Evolutionary conservation across 2,888 invertebrate genomes (phyloP), one percentile per base, ranked within the genome.

Genomic region (Zhengitettix transpicula): DNA sequence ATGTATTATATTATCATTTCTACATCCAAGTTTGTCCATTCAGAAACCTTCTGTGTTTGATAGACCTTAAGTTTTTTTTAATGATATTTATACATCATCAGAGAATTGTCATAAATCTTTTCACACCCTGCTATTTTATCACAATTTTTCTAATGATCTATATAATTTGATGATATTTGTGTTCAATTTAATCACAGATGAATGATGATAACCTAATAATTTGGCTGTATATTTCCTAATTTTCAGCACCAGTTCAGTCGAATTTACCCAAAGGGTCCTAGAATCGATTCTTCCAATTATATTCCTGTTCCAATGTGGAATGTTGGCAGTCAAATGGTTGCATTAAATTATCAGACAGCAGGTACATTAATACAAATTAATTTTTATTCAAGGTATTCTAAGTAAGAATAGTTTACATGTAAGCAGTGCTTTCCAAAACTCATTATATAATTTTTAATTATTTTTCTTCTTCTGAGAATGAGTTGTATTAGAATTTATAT

Each of bases 241-340:
- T 54, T 40, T 14, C 54, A 63, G 63, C 42, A 55, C 28, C 95
- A 97, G 74, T 83, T 98, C 60, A 95, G 93, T 69, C 81, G 98
- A 44, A 91, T 98, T 1, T 99, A 98, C 73, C 99, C 99, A 0
- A 90, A 89, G 70, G 89, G 96, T 0, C 91, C 92, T 69, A 80
- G 98, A 57, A 84, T 98, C 59, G 97, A 98, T 70, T 98, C 98
- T 0, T 95, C 96, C 0, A 99, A 99, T 76, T 99, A 95, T 72
- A 90, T 89, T 75, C 98, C 99, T 0, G 79, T 92, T 9, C 84
- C 89, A 1, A 87, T 96, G 75, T 99, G 98, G 98, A 95, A 94
- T 72, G 82, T 84, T 12, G 98, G 96, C 1, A 91, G 89, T 55
- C 99, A 99, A 74, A 92, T 99, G 94, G 90, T 93, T 0, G 97